Conservation (phyloP, 2,113 vertebrate species). For the Salvator merianae region DNA sequence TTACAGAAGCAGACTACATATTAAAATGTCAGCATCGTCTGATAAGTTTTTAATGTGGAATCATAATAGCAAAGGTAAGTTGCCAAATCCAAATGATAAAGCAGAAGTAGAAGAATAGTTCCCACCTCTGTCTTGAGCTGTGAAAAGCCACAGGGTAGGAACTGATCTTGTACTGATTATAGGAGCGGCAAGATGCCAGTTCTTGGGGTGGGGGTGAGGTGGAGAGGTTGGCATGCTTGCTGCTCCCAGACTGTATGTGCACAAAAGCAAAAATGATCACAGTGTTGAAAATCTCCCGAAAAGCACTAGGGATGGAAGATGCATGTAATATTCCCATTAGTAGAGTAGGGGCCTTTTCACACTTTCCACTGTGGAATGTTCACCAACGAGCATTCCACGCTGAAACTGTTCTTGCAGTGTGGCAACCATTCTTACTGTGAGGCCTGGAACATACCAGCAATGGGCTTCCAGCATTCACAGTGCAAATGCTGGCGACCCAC, state of each 20-base stretch:
- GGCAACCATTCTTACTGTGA: too few relatives aligned
- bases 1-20: conserved; percentile 8
- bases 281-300: neutral
- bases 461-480: too few relatives aligned
- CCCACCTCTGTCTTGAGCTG: neutral
- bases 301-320: too few relatives aligned
- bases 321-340: too few relatives aligned
- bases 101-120: neutral
- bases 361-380: too few relatives aligned
- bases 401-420: too few relatives aligned
- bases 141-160: neutral
- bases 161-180: neutral
- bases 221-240: neutral
- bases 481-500: too few relatives aligned
- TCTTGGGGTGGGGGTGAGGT: neutral
- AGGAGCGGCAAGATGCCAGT: neutral
- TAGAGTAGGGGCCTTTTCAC: too few relatives aligned
- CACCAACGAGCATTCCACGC: too few relatives aligned
- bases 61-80: conserved; percentile 16
- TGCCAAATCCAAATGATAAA: conserved; percentile 8
- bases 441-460: too few relatives aligned
- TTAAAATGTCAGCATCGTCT: conserved; percentile 34
- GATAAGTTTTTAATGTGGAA: conserved; percentile 22
- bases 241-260: neutral
- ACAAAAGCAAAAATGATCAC: neutral